phyloP scores from a whole-genome alignment of 2,113 vertebrate species.

The Thunnus maccoyii region DNA sequence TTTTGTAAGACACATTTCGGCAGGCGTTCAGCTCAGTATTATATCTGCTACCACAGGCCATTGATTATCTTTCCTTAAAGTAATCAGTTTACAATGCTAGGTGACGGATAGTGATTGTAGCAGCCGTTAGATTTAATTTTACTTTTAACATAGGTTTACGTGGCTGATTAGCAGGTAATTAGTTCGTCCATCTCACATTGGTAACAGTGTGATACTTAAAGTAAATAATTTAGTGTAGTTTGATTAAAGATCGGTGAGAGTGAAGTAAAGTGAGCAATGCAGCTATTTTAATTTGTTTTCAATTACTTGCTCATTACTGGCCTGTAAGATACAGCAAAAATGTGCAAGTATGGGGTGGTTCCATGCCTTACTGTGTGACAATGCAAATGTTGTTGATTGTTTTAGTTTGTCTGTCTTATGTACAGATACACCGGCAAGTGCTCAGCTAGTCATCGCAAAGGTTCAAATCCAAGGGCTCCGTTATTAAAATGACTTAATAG shows the following conservation, averaged over 20 bases:
- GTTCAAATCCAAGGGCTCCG: constrained; percentile 54
- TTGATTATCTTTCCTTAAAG: constrained; percentile 18
- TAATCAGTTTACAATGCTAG: constrained; percentile 16
- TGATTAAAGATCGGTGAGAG: neutral
- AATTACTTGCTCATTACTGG: neutral
- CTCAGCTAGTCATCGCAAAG: constrained; percentile 40
- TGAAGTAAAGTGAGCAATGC: neutral
- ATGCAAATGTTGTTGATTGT: constrained; percentile 3
- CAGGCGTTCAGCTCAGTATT: constrained; percentile 31
- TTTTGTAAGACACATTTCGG: constrained; percentile 11
- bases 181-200: neutral
- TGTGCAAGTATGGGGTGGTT: neutral
- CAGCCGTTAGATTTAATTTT: constrained; percentile 14
- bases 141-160: neutral
- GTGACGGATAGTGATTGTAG: constrained; percentile 22
- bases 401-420: constrained; percentile 9
- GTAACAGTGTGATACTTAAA: neutral
- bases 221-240: constrained; percentile 5
- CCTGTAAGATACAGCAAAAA: neutral
- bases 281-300: constrained; percentile 12
- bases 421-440: constrained; percentile 37
- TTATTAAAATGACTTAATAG: constrained; percentile 24
- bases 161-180: neutral
- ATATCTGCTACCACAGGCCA: constrained; percentile 20
- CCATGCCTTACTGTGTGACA: constrained; percentile 33